Evolutionary conservation across 2,113 vertebrate genomes (phyloP).

Genomic region (Strigops habroptila): DNA sequence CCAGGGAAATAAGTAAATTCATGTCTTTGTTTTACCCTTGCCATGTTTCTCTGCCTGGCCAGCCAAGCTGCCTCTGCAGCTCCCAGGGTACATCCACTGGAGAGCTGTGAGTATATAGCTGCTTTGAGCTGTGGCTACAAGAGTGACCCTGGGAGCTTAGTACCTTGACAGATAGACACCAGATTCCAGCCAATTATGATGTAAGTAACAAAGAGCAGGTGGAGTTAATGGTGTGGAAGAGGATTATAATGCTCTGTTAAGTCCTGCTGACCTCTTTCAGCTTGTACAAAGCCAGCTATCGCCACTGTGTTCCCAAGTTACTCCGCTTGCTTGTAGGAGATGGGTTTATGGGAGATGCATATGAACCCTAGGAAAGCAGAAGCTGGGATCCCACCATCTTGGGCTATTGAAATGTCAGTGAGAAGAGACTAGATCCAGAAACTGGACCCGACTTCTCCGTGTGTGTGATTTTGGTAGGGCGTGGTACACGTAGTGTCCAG

Average conservation of each 20-base stretch:
- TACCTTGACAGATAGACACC: not conserved
- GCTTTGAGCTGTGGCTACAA: not conserved
- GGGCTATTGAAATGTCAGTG: not conserved
- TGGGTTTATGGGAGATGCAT: not conserved
- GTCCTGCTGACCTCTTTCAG: not conserved
- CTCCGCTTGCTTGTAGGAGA: fast-evolving
- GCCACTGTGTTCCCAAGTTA: not conserved
- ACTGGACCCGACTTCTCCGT: not conserved
- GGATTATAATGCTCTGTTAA: not conserved
- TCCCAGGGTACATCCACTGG: fast-evolving
- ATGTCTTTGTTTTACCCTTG: not conserved
- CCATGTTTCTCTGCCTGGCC: not conserved
- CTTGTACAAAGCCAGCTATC: not conserved
- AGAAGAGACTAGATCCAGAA: not conserved
- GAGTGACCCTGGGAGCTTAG: not conserved
- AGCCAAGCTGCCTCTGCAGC: not conserved
- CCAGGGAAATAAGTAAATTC: not conserved
- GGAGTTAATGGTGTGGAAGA: not conserved
- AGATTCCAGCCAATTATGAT: not conserved
- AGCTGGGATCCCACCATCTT: not conserved
- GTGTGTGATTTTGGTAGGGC: not conserved
- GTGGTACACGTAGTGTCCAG: not conserved
- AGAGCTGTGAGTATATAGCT: not conserved
- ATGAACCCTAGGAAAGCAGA: not conserved
- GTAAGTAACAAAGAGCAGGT: not conserved